Evolutionary conservation across 2,888 invertebrate genomes (phyloP).

Genomic region (Drosophila demipolita): DNA sequence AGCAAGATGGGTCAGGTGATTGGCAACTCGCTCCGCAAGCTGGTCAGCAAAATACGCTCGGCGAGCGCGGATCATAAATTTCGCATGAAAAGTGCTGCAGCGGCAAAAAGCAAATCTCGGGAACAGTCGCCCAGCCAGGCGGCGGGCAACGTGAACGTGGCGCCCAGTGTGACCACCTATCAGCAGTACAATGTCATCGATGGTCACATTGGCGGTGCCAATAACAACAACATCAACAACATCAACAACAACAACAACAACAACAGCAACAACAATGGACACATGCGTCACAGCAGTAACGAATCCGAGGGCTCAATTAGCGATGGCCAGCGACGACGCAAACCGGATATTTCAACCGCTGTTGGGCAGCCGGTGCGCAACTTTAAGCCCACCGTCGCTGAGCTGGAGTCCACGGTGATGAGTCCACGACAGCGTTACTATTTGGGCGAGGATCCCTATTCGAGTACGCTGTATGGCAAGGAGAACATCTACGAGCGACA

Average conservation of each 20-base stretch:
- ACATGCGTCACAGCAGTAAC: constrained; percentile 61
- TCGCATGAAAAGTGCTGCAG: constrained; percentile 86
- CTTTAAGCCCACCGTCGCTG: constrained; percentile 49
- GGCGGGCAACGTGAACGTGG: constrained; percentile 20
- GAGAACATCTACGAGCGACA: constrained; percentile 91
- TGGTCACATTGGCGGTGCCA: constrained; percentile 83
- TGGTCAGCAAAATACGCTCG: constrained; percentile 93
- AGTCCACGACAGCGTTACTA: constrained; percentile 91
- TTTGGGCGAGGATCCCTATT: constrained; percentile 94
- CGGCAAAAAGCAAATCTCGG: constrained; percentile 82
- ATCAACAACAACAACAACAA: constrained; percentile 17
- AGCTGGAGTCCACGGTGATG: constrained; percentile 76
- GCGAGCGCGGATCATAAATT: constrained; percentile 89
- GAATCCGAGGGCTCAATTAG: constrained; percentile 64
- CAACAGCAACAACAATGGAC: constrained; percentile 42
- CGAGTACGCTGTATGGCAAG: constrained; percentile 92
- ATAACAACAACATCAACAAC: neutral
- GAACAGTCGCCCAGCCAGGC: constrained; percentile 86
- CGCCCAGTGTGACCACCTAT: constrained; percentile 77
- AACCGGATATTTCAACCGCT: neutral
- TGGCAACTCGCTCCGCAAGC: constrained; percentile 92
- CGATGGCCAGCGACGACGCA: constrained; percentile 43
- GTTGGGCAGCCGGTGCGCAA: constrained; percentile 17
- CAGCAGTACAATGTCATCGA: constrained; percentile 85
- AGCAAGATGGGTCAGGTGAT: constrained; percentile 87